These are phyloP conservation scores for Stichodactyla mertensii DNA, from an alignment of 64 coral and sea anemone genomes.

Conservation along the genomic window DNA sequence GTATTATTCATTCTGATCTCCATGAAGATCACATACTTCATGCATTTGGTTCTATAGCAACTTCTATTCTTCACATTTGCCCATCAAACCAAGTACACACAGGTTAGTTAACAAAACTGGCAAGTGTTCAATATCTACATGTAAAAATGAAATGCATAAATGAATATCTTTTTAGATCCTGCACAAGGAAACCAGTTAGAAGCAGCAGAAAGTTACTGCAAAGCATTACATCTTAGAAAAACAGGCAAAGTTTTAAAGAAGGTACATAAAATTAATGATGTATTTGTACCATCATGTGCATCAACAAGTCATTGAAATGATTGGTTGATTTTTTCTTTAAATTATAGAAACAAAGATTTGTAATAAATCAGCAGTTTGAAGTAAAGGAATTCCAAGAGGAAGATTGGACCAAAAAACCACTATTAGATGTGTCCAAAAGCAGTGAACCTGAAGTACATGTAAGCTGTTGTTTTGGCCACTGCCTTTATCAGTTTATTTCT, in stretches of 20 bases:
- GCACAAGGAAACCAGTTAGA: not conserved
- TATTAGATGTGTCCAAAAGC: not conserved
- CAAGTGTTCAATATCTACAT: too few species aligned
- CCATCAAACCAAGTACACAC: not conserved
- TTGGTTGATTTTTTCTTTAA: not conserved
- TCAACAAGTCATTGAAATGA: not conserved
- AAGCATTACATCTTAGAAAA: conserved; percentile 39
- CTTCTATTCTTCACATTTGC: conserved; percentile 22
- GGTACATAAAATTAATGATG: conserved; percentile 5
- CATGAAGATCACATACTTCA: conserved; percentile 45
- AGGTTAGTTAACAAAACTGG: not conserved
- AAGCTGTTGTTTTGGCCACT: not conserved
- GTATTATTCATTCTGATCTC: conserved; percentile 56
- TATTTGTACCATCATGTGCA: not conserved
- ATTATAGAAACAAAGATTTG: conserved; percentile 45
- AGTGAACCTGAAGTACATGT: not conserved
- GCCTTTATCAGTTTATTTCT: not conserved
- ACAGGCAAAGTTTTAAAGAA: conserved; percentile 64
- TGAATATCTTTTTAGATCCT: not conserved
- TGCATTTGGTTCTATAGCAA: conserved; percentile 41
- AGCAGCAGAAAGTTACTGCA: conserved; percentile 36
- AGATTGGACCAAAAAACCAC: conserved; percentile 42
- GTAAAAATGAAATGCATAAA: not conserved
- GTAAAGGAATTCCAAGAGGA: conserved; percentile 59
- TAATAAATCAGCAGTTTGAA: conserved; percentile 43